These are phyloP conservation scores for Agrochola lota DNA, from an alignment of 2,888 invertebrate genomes.

Conservation along the genomic window DNA sequence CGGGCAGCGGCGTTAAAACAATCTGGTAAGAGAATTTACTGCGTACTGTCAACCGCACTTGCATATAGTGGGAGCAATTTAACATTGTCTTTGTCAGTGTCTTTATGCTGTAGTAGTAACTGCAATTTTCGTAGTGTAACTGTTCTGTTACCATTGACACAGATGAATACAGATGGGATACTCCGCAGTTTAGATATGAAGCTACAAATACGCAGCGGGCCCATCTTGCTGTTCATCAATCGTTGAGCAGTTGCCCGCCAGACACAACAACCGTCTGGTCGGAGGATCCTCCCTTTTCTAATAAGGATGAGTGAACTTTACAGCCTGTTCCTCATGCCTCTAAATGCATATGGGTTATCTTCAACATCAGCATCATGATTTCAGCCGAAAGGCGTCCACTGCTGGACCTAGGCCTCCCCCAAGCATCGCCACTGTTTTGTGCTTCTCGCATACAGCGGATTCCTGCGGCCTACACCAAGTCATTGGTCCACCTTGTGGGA, in stretches of 20 bases:
- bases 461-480: background rate
- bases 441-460: background rate
- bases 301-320: no score
- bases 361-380: background rate
- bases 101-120: background rate
- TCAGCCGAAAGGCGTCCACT: background rate
- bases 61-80: background rate
- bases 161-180: no score
- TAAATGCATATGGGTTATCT: background rate
- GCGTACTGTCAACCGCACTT: background rate
- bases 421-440: background rate
- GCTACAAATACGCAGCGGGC: no score
- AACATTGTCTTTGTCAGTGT: background rate
- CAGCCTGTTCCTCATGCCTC: no score
- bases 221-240: no score
- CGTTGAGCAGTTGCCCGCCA: no score
- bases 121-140: background rate
- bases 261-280: no score
- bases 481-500: background rate
- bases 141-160: background rate
- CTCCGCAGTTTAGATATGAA: no score
- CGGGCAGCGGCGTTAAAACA: conserved; percentile 70
- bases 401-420: background rate
- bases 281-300: no score
- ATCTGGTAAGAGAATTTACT: conserved; percentile 71